Evolutionary conservation across 2,888 invertebrate species (phyloP), one percentile per base, ranked within the genome.

Genomic region (Leucophenga maculata): DNA sequence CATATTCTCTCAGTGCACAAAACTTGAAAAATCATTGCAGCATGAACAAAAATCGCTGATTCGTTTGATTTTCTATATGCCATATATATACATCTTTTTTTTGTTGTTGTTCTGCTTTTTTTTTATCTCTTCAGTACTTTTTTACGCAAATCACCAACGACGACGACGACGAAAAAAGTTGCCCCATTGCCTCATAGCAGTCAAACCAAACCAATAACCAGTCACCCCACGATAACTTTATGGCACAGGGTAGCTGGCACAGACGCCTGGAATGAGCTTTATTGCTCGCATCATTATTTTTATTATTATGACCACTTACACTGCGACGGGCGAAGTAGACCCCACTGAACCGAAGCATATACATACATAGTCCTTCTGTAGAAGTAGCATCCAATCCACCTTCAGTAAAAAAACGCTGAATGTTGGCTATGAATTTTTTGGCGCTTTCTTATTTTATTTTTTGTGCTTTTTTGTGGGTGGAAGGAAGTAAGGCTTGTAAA

Each of bases 251-350:
- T 22, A 50, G 26, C n/a, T 18, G 65, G 54, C 67, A 69, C 74
- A 74, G 50, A 39, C 39, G 11, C 83, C 85, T 85, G 85, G 83
- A 86, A 86, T 85, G 86, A 86, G 82, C 86, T 86, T 86, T 86
- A 86, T 86, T 86, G 86, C 84, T 75, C 78, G 78, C 85, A 85
- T 86, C 86, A 85, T 86, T 86, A 86, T 85, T 86, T 86, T 86
- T 86, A 86, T 86, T 86, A 86, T 86, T 86, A 86, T 86, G 84
- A 76, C 83, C 81, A 82, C 84, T 83, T 81, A 81, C 83, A 80
- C 77, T 77, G 76, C 46, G 74, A 73, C 77, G 31, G 39, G 18
- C 16, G 16, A 13, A 13, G 48, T 26, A 26, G 22, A 67, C 32
- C 70, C 13, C 31, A 52, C 50, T 14, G 31, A 39, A 11, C 8